Percentiles rank a stretch among this genome's conserved stretches.
Conservation (phyloP, 2,113 vertebrate species). For the Dissostichus mawsoni region DNA sequence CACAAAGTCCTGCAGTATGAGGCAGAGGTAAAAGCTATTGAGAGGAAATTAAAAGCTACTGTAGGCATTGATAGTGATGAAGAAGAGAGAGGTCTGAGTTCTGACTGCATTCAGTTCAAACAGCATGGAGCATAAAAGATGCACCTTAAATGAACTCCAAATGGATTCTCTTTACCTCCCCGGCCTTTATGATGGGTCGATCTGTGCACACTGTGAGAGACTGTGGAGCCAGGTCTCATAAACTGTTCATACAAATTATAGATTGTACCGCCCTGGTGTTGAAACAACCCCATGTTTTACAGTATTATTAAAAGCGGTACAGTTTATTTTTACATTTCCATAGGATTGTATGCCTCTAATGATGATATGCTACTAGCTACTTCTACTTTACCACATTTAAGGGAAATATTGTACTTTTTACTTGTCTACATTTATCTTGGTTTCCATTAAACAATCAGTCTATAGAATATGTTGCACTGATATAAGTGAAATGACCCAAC, state of each 20-base stretch:
- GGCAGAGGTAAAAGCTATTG: conserved; percentile 11
- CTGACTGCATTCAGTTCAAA: conserved; percentile 33
- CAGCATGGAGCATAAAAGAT: conserved; percentile 14
- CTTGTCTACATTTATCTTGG: not conserved
- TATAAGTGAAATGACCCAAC: not conserved
- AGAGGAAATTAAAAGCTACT: conserved; percentile 10
- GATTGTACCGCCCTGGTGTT: not conserved
- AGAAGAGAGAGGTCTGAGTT: conserved; percentile 16
- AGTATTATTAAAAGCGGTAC: not conserved
- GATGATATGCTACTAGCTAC: too few relatives aligned
- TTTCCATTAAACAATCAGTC: not conserved
- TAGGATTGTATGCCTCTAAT: not conserved
- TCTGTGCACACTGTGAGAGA: conserved; percentile 1
- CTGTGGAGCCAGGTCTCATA: conserved; percentile 19
- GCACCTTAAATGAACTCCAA: conserved; percentile 23
- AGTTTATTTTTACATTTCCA: not conserved
- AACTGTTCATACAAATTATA: not conserved
- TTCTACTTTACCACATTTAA: not conserved
- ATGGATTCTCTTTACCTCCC: conserved; percentile 40
- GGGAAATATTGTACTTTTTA: too few relatives aligned
- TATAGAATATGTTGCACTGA: not conserved
- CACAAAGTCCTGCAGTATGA: conserved; percentile 28
- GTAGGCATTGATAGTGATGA: conserved; percentile 9
- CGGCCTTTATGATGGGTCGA: conserved; percentile 11
- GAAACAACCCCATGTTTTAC: not conserved